phyloP scores from a whole-genome alignment of 2,113 vertebrate genomes.

The Nycticorax nycticorax region DNA sequence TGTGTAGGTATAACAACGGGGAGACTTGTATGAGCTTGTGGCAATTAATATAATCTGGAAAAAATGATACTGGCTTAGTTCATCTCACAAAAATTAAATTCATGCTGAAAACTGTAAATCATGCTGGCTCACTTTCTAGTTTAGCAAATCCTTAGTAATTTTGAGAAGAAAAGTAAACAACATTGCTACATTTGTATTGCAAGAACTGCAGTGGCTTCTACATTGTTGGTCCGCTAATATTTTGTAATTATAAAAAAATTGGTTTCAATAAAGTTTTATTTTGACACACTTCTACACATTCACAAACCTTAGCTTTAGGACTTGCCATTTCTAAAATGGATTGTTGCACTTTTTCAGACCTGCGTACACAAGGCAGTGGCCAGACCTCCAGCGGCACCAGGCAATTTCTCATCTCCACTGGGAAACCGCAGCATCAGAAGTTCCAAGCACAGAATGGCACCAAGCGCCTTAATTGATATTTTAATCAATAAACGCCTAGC shows the following conservation, averaged over 20 bases:
- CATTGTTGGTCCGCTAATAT: neutral
- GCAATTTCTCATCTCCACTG: accelerated
- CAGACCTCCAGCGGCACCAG: neutral
- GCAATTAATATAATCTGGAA: neutral
- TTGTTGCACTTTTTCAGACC: neutral
- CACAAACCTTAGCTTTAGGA: neutral
- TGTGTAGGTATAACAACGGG: neutral
- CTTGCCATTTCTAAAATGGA: neutral
- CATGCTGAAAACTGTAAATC: neutral
- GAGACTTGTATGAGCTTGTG: neutral
- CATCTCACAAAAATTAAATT: neutral
- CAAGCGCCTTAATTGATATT: neutral
- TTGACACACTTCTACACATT: neutral
- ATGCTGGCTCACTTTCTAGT: neutral
- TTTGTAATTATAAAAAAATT: neutral
- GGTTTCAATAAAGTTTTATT: accelerated
- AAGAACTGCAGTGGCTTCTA: neutral
- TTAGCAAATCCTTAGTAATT: neutral
- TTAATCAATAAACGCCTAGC: neutral
- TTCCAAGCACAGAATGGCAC: neutral
- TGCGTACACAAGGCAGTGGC: neutral
- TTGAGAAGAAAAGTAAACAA: neutral
- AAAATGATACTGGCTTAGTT: neutral
- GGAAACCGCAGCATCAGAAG: neutral
- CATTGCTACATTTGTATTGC: accelerated